phyloP scores from a whole-genome alignment of 2,888 invertebrate genomes.

The Minunthozetes semirufus region DNA sequence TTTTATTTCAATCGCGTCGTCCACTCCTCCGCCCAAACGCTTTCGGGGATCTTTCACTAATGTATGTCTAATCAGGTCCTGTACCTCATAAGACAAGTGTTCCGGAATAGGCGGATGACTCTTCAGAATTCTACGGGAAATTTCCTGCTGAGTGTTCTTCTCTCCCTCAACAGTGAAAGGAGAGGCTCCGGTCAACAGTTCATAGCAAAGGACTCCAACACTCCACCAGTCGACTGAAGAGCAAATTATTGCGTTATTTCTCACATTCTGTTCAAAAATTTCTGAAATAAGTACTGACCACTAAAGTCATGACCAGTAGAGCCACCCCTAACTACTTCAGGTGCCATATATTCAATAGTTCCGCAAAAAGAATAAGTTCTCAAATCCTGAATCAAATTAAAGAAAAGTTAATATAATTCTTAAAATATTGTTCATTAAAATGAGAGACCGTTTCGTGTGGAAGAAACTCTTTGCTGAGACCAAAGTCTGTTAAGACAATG shows the following conservation, averaged over 20 bases:
- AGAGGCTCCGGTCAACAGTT: slow-evolving; percentile 89
- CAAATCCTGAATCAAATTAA: slow-evolving; percentile 54
- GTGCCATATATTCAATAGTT: slow-evolving; percentile 98
- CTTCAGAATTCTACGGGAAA: slow-evolving; percentile 79
- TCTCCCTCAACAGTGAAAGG: slow-evolving; percentile 95
- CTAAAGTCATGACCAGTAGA: slow-evolving; percentile 88
- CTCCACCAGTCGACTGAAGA: slow-evolving; percentile 92
- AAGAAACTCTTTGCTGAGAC: slow-evolving; percentile 88
- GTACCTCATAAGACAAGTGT: slow-evolving; percentile 64
- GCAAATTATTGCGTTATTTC: slow-evolving; percentile 16
- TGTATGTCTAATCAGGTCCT: slow-evolving; percentile 71
- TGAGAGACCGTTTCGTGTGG: slow-evolving; percentile 56
- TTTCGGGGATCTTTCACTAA: slow-evolving; percentile 82
- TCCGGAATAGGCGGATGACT: slow-evolving; percentile 83
- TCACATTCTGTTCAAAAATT: slow-evolving; percentile 43
- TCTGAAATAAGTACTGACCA: slow-evolving; percentile 55
- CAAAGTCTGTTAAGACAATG: slow-evolving; percentile 94
- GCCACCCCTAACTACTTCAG: slow-evolving; percentile 70
- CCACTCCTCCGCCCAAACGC: slow-evolving; percentile 75
- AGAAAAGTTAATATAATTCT: background rate
- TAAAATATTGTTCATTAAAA: background rate
- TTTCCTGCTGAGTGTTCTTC: slow-evolving; percentile 86
- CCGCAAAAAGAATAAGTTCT: slow-evolving; percentile 96
- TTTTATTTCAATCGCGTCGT: slow-evolving; percentile 81
- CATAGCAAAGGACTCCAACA: slow-evolving; percentile 90